These are phyloP conservation scores for Micrasema minimum DNA, from an alignment of 1,140 invertebrate genomes.

Conservation along the genomic window DNA sequence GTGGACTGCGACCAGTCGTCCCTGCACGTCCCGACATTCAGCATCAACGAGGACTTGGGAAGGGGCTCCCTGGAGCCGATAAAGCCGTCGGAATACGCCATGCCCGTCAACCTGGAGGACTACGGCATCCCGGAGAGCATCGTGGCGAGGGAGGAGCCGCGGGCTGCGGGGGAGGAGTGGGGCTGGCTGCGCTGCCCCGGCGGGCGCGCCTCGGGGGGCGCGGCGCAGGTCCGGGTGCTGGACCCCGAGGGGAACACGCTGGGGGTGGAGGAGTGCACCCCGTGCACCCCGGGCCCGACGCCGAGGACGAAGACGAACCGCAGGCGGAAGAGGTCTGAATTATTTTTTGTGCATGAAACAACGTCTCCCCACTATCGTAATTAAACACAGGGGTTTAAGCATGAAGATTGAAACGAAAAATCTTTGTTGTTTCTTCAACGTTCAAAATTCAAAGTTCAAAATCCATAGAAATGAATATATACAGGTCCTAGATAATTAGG, in stretches of 20 bases:
- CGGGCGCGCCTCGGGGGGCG: constrained; percentile 7
- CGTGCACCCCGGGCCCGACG: not conserved
- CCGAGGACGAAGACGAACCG: constrained; percentile 16
- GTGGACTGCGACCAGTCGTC: constrained; percentile 48
- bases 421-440: too few species aligned
- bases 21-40: constrained; percentile 30
- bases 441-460: too few species aligned
- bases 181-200: constrained; percentile 41
- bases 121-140: constrained; percentile 10
- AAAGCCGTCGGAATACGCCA: constrained; percentile 32
- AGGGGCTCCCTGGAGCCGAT: constrained; percentile 42
- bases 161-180: constrained; percentile 12
- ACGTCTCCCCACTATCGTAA: too few species aligned
- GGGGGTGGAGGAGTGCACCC: constrained; percentile 41
- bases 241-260: constrained; percentile 51
- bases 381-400: too few species aligned
- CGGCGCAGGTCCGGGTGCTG: constrained; percentile 40
- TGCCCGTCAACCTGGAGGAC: constrained; percentile 20
- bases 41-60: constrained; percentile 48
- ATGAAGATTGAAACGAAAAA: too few species aligned
- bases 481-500: too few species aligned
- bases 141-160: constrained; percentile 12
- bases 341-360: constrained; percentile 1
- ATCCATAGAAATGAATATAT: too few species aligned
- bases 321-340: constrained; percentile 34